Conservation (phyloP, 2,888 invertebrate genomes). For the Drosophila rellima region DNA sequence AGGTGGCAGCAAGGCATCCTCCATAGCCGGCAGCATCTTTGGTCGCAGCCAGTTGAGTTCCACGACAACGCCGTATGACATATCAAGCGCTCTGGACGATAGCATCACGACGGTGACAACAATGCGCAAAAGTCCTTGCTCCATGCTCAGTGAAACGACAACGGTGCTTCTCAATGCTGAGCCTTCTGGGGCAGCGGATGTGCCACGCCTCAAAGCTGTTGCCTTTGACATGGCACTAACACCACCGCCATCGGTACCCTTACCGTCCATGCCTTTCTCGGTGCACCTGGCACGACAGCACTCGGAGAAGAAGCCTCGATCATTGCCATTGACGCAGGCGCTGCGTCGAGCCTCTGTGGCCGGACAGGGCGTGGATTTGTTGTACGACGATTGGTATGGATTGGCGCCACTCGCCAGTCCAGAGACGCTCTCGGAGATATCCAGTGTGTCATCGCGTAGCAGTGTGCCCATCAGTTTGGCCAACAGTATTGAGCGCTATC, state of each 20-base stretch:
- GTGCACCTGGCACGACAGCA: constrained; percentile 75
- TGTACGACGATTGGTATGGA: constrained; percentile 89
- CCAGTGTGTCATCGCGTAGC: constrained; percentile 90
- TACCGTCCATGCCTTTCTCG: not conserved
- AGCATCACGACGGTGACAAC: constrained; percentile 75
- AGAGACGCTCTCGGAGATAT: constrained; percentile 93
- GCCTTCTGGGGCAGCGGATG: not conserved
- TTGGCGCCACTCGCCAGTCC: constrained; percentile 93
- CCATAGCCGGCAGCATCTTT: constrained; percentile 84
- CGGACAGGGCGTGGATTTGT: constrained; percentile 85
- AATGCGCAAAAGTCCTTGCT: constrained; percentile 81
- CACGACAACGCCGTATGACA: constrained; percentile 85
- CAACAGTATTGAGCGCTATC: constrained; percentile 84
- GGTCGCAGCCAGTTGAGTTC: constrained; percentile 85
- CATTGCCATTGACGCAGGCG: constrained; percentile 73
- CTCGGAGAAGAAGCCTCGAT: constrained; percentile 79
- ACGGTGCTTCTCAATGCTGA: constrained; percentile 75
- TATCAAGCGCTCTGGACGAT: constrained; percentile 85
- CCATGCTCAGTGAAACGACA: constrained; percentile 83
- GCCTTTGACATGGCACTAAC: constrained; percentile 83
- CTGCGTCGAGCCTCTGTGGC: constrained; percentile 81
- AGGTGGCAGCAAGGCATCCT: constrained; percentile 81
- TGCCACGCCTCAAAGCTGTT: constrained; percentile 79
- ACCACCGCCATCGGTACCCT: constrained; percentile 17
- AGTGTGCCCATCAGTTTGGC: constrained; percentile 87